Conservation (phyloP, 2,888 invertebrate species). For the Thyatira batis region DNA sequence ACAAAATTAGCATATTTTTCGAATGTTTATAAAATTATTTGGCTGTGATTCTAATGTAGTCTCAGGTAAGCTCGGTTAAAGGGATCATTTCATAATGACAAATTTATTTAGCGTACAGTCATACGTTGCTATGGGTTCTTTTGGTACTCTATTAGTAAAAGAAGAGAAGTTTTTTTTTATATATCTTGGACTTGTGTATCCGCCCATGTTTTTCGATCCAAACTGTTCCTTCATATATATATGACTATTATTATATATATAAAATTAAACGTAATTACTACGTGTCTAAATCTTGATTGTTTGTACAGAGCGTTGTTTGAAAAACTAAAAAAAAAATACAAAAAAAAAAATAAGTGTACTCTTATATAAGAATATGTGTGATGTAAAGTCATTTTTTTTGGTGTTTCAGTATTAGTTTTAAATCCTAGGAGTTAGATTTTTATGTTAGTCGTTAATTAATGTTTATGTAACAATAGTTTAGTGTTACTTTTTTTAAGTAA, state of each 20-base stretch:
- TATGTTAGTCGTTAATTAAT: conserved; percentile 79
- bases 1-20: conserved; percentile 46
- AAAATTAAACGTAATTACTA: conserved; percentile 35
- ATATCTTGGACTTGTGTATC: conserved; percentile 15
- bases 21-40: conserved; percentile 56
- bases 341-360: conserved; percentile 51
- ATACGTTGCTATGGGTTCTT: conserved; percentile 3
- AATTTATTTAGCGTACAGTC: conserved; percentile 13
- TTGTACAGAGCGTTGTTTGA: conserved; percentile 67
- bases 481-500: conserved; percentile 64
- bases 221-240: conserved; percentile 27
- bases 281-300: conserved; percentile 53
- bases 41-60: conserved; percentile 70
- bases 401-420: conserved; percentile 76
- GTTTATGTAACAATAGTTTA: conserved; percentile 66
- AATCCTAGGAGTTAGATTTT: conserved; percentile 74
- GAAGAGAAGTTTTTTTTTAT: not conserved
- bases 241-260: conserved; percentile 34
- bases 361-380: conserved; percentile 48
- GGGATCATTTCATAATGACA: conserved; percentile 21
- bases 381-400: conserved; percentile 56
- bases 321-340: conserved; percentile 29
- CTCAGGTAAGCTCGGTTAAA: conserved; percentile 23
- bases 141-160: not conserved
- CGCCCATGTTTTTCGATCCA: conserved; percentile 49